Percentiles rank a stretch among this genome's conserved stretches.
Evolutionary conservation across 2,113 vertebrate genomes (phyloP).

Genomic region (Pseudonaja textilis): DNA sequence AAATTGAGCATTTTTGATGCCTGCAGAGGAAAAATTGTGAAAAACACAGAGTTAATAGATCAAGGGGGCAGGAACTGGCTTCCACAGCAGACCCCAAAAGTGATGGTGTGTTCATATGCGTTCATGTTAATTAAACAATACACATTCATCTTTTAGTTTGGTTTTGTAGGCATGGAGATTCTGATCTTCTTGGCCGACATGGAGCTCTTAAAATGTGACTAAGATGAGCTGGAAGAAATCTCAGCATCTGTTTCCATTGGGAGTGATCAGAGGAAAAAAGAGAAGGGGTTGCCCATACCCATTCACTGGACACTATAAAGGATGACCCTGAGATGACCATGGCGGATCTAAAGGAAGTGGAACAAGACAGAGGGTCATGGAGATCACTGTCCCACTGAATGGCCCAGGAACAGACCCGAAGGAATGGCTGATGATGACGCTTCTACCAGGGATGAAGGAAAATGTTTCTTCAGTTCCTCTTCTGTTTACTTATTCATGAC

Average conservation of each 20-base stretch:
- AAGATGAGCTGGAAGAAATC: background rate
- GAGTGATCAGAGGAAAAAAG: too few species aligned
- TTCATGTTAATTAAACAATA: background rate
- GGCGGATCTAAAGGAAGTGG: background rate
- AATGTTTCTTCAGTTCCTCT: background rate
- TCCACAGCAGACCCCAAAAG: background rate
- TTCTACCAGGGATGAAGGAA: background rate
- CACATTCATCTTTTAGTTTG: background rate
- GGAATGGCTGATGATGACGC: background rate
- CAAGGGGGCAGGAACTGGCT: background rate
- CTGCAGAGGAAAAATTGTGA: too few species aligned
- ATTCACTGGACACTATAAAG: too few species aligned
- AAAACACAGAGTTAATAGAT: too few species aligned
- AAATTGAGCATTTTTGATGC: too few species aligned
- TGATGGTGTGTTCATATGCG: background rate
- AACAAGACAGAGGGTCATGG: background rate
- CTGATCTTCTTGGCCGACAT: background rate
- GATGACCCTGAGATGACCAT: background rate
- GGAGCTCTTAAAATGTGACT: background rate
- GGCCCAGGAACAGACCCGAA: background rate
- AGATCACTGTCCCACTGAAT: background rate
- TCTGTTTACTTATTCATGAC: background rate
- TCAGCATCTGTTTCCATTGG: too few species aligned
- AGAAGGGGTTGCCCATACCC: too few species aligned
- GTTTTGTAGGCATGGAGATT: background rate